Base-by-base conservation (phyloP, 2,797 vertebrate species). In the Taeniopygia guttata region DNA sequence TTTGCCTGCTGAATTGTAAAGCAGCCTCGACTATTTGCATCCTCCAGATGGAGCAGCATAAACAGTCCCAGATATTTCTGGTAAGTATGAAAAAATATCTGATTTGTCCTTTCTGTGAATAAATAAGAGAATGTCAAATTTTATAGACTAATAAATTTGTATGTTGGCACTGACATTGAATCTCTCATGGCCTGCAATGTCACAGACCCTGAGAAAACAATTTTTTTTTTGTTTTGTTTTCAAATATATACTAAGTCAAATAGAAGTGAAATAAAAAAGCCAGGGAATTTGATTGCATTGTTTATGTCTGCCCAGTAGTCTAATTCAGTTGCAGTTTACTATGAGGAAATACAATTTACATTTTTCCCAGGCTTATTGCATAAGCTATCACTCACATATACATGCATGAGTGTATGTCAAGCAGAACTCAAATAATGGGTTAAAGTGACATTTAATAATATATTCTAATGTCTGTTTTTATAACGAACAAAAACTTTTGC, bases 1-100 rank as follows among this genome's bases (percentile, higher is more conserved):
- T 99, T 99, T 98, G 98, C 99, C 98, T 99, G 98, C 98, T 98
- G 98, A 98, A 99, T 99, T 99, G 98, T 99, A 99, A 99, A 99
- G 98, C 98, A 98, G 98, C 98, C 98, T 98, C 96, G 97, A 99
- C 98, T 99, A 98, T 98, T 99, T 97, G 97, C 98, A 98, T 99
- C 98, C 98, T 99, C 98, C 99, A 99, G 98, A 99, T 99, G 98
- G 98, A 99, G 98, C 98, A 97, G 98, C 98, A 94, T 98, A 99
- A 98, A 98, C 98, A 98, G 98, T 98, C 98, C 98, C 97, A 98
- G 97, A 98, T 97, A 98, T 98, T 97, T 98, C 97, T 97, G 96
- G 98, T 98, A 98, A 98, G 97, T 97, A 96, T 98, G 97, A 98
- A 98, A 98, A 97, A 98, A 98, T 98, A 99, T 98, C 97, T 98